Percentiles rank a stretch among this genome's conserved stretches.
Evolutionary conservation across 2,797 vertebrate species (phyloP).

Genomic region (Etheostoma nigrum): DNA sequence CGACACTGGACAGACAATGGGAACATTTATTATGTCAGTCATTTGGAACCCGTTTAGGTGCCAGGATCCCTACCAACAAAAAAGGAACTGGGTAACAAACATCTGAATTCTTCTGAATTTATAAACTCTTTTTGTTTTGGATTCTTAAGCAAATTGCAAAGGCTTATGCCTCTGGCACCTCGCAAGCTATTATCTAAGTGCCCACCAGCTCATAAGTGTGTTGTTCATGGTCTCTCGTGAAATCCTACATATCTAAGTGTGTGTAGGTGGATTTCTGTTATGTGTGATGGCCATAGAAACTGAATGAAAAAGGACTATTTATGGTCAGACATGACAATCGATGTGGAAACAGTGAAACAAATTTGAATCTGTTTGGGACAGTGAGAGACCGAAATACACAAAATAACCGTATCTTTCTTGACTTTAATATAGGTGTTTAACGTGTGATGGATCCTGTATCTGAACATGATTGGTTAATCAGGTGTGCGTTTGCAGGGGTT

Average conservation of each 20-base stretch:
- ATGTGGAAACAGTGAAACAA: slow-evolving; percentile 75
- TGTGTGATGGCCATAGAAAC: slow-evolving; percentile 78
- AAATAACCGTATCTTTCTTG: slow-evolving; percentile 74
- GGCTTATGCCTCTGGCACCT: slow-evolving; percentile 93
- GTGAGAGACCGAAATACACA: slow-evolving; percentile 65
- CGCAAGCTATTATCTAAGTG: slow-evolving; percentile 97
- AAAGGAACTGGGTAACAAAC: slow-evolving; percentile 72
- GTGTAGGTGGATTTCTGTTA: slow-evolving; percentile 81
- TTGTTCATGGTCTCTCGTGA: slow-evolving; percentile 91
- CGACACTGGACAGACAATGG: slow-evolving; percentile 54
- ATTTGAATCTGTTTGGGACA: slow-evolving; percentile 67
- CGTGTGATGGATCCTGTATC: slow-evolving; percentile 75
- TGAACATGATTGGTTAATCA: slow-evolving; percentile 65
- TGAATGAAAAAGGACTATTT: slow-evolving; percentile 76
- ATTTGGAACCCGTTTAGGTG: slow-evolving; percentile 61
- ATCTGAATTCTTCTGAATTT: slow-evolving; percentile 80
- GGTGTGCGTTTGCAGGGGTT: slow-evolving; percentile 47
- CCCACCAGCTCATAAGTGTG: slow-evolving; percentile 96
- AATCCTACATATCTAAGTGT: slow-evolving; percentile 76
- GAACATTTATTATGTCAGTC: slow-evolving; percentile 64
- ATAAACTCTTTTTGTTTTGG: slow-evolving; percentile 84
- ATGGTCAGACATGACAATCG: slow-evolving; percentile 93
- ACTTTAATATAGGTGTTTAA: slow-evolving; percentile 83
- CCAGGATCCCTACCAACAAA: slow-evolving; percentile 57
- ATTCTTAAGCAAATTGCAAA: slow-evolving; percentile 88